Percentiles rank a stretch among this genome's conserved stretches.
Conservation (phyloP, 2,797 vertebrate species). For the Coluber constrictor region DNA sequence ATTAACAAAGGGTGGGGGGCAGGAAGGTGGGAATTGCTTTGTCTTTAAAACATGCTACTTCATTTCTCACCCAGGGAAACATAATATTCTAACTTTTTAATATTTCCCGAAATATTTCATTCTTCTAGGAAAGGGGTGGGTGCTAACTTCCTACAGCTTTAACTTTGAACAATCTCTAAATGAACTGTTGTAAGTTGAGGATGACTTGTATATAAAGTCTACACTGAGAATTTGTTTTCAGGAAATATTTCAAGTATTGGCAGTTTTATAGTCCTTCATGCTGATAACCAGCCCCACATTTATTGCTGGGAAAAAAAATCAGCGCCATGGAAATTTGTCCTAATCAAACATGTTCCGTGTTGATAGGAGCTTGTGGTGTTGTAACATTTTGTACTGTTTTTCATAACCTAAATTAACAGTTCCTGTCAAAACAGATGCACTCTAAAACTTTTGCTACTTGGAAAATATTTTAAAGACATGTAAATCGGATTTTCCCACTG, state of each 20-base stretch:
- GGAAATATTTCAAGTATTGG: not conserved
- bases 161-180: too few relatives aligned
- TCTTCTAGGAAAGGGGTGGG: too few relatives aligned
- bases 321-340: too few relatives aligned
- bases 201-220: not conserved
- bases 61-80: too few relatives aligned
- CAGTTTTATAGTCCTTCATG: not conserved
- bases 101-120: too few relatives aligned
- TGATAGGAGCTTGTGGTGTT: not conserved
- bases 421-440: not conserved
- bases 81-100: too few relatives aligned
- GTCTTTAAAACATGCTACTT: too few relatives aligned
- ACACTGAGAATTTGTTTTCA: not conserved
- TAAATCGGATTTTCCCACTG: not conserved
- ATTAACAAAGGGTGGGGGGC: too few relatives aligned
- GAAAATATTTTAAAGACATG: not conserved
- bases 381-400: not conserved
- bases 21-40: too few relatives aligned
- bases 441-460: not conserved
- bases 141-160: too few relatives aligned
- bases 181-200: too few relatives aligned
- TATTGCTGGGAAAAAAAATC: not conserved
- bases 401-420: not conserved
- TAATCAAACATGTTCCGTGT: not conserved
- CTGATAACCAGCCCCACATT: not conserved